These are phyloP conservation scores for Lepus europaeus DNA, from an alignment of 2,113 vertebrate species.

Conservation along the genomic window DNA sequence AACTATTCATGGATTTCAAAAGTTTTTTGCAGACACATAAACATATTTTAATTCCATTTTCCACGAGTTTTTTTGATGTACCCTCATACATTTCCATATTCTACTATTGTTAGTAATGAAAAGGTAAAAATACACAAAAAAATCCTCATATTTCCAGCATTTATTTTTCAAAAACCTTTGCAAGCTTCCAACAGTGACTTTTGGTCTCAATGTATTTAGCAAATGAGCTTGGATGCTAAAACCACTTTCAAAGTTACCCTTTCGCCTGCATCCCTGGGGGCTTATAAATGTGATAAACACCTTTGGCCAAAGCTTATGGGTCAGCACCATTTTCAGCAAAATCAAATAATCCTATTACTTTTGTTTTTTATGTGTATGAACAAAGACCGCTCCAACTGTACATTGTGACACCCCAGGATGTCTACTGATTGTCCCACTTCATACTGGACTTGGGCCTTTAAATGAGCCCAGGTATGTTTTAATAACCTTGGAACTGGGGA, in stretches of 20 bases:
- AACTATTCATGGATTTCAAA: no score
- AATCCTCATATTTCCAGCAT: neutral
- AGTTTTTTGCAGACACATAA: no score
- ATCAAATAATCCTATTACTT: slow-evolving; percentile 40
- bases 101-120: neutral
- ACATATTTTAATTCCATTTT: no score
- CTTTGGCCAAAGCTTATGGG: slow-evolving; percentile 29
- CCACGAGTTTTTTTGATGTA: no score
- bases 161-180: neutral
- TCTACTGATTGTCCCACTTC: slow-evolving; percentile 40
- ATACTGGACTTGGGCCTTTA: slow-evolving; percentile 49
- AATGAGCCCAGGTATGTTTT: slow-evolving; percentile 86
- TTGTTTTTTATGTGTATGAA: slow-evolving; percentile 35
- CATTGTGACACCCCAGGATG: neutral
- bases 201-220: neutral
- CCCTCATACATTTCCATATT: neutral
- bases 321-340: slow-evolving; percentile 60
- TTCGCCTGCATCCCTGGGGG: neutral
- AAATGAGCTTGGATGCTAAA: slow-evolving; percentile 42
- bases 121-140: neutral
- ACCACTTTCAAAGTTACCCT: slow-evolving; percentile 42
- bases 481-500: slow-evolving; percentile 84
- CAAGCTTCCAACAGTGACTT: neutral
- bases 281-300: slow-evolving; percentile 75
- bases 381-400: neutral